These are phyloP conservation scores for Podarcis lilfordi DNA, from an alignment of 2,797 vertebrate species.

Conservation along the genomic window DNA sequence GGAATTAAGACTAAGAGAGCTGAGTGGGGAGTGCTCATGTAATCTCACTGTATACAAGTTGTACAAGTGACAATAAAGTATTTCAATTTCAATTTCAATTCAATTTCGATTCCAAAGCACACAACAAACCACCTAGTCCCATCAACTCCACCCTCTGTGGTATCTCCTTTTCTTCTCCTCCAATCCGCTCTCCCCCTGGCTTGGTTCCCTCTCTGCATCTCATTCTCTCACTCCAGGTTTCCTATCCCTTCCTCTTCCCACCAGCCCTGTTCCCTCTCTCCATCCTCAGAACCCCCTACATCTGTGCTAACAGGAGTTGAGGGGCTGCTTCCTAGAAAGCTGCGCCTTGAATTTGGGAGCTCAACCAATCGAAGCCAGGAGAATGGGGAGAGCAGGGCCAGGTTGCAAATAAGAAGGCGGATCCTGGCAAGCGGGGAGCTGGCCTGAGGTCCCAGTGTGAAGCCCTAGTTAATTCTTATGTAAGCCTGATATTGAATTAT, in stretches of 20 bases:
- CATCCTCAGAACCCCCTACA: neutral
- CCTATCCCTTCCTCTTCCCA: neutral
- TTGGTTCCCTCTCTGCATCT: neutral
- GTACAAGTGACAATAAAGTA: no score
- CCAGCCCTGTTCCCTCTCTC: neutral
- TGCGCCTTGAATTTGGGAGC: conserved; percentile 6
- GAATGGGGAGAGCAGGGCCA: neutral
- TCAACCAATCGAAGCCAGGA: conserved; percentile 11
- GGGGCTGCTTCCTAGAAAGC: conserved; percentile 3
- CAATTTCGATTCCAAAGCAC: neutral
- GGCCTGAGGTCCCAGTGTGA: neutral
- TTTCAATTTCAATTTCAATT: no score
- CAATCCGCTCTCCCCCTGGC: neutral
- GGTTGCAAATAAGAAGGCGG: conserved; percentile 44
- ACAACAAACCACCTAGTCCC: neutral
- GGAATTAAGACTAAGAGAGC: no score
- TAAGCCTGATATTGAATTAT: conserved; percentile 39
- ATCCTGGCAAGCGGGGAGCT: conserved; percentile 21
- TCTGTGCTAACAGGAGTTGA: neutral
- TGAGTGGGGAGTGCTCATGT: no score
- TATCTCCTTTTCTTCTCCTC: neutral
- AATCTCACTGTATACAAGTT: no score
- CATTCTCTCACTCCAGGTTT: neutral
- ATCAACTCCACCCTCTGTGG: neutral
- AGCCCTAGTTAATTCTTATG: conserved; percentile 39